Base-by-base conservation (phyloP, 2,113 vertebrate species). In the Pedionomus torquatus region DNA sequence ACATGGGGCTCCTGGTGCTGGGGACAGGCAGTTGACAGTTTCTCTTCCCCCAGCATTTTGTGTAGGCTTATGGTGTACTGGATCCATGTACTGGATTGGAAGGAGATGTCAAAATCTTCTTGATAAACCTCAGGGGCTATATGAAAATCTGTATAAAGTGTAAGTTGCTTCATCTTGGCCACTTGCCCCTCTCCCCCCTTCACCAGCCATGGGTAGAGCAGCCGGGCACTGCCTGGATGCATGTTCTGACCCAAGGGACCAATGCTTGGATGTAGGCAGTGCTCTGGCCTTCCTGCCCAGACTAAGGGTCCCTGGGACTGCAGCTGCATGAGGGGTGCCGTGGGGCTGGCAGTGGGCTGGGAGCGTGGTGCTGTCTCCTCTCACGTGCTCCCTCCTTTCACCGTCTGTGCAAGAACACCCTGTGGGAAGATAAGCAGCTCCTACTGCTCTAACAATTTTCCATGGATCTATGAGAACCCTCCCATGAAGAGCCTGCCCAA, bases 351-450 rank as follows among this genome's bases (percentile, higher is more conserved):
- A 46, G 17, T 0, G 2, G 7, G 12, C 17, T 71, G 20, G 24
- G 24, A 31, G 5, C 11, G 7, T 11, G n/a, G 18, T 37, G 18
- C 19, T 24, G 16, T 9, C 23, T 49, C 4, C 23, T 72, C 31
- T 44, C 26, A 49, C 1, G 0, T 55, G 13, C 11, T 76, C 10
- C 25, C 83, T 77, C 10, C 5, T 13, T 68, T 72, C 9, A 0
- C 0, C 0, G 0, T 0, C 5, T 66, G 39, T 37, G 1, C 3
- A 18, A 3, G 0, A 17, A 20, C 1, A 10, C 10, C 0, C 2
- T 7, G 1, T 15, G 37, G 31, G 15, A 18, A 4, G 8, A 31
- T 9, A 39, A 3, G 3, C 3, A 4, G 0, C 2, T 3, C 1
- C 8, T 3, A 0, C 18, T 75, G 35, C 48, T 19, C 0, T 6